Evolutionary conservation across 1,140 invertebrate genomes (phyloP).

Genomic region (Amphibalanus amphitrite): DNA sequence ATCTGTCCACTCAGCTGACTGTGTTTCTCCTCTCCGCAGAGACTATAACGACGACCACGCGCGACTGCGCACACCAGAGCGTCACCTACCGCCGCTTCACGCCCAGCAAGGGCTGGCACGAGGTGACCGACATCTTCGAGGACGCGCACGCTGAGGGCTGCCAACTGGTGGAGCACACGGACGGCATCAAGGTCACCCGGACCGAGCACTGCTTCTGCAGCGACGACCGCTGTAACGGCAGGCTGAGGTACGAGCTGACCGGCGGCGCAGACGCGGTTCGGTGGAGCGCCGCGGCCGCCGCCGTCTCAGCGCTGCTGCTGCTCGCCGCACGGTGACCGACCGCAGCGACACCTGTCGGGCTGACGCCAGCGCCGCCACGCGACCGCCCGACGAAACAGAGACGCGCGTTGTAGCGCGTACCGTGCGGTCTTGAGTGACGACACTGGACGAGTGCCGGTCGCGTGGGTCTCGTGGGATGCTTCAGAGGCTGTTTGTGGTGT

Average conservation of each 20-base stretch:
- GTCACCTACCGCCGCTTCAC: slow-evolving; percentile 33
- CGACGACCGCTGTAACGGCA: slow-evolving; percentile 41
- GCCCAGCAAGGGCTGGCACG: slow-evolving; percentile 38
- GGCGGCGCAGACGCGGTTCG: slow-evolving; percentile 18
- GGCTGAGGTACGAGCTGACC: slow-evolving; percentile 21
- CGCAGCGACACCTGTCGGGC: neutral
- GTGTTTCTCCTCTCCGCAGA: slow-evolving; percentile 31
- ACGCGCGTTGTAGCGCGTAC: neutral
- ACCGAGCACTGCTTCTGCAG: slow-evolving; percentile 46
- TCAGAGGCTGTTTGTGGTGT: neutral
- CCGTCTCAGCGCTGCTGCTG: neutral
- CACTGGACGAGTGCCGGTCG: too few species aligned
- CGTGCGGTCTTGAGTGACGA: too few species aligned
- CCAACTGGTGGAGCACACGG: slow-evolving; percentile 25
- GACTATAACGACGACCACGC: slow-evolving; percentile 38
- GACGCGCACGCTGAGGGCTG: slow-evolving; percentile 47
- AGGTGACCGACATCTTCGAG: slow-evolving; percentile 38
- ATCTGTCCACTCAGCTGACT: neutral
- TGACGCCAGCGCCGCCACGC: neutral
- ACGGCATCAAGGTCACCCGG: slow-evolving; percentile 26
- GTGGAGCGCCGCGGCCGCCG: neutral
- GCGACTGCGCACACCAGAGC: slow-evolving; percentile 54
- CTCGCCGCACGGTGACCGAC: neutral
- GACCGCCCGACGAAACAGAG: neutral
- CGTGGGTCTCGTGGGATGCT: too few species aligned